Conservation (phyloP, 2,113 vertebrate species). For the Stegostoma tigrinum region DNA sequence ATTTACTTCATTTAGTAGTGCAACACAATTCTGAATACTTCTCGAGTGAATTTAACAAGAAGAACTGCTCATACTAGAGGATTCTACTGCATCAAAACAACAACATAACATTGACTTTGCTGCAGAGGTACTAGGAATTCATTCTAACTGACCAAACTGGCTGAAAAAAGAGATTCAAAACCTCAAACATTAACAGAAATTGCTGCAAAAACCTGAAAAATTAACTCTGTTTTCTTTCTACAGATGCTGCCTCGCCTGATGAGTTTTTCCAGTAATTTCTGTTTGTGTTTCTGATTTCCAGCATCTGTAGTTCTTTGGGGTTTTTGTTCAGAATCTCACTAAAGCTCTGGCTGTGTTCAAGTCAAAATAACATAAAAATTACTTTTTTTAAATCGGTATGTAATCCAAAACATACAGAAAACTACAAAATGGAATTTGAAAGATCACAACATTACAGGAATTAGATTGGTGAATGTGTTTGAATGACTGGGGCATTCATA, state of each 20-base stretch:
- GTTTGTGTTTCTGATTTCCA: no score
- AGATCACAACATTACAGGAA: neutral
- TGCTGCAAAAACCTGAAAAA: no score
- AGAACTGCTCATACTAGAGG: neutral
- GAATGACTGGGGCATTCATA: neutral
- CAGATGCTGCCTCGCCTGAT: no score
- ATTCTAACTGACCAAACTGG: neutral
- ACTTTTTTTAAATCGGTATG: neutral
- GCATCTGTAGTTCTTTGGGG: no score
- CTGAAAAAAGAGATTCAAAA: neutral
- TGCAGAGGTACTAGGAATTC: neutral
- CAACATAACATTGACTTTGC: neutral
- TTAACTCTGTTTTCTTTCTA: no score
- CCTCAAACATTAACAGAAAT: neutral
- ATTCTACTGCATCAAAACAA: neutral
- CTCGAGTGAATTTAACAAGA: neutral
- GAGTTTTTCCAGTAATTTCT: no score
- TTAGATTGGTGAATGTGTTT: slow-evolving; percentile 39
- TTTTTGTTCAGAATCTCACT: neutral
- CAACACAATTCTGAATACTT: neutral
- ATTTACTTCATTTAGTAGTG: neutral
- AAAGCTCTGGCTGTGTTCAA: neutral
- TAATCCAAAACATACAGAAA: neutral
- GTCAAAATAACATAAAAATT: neutral
- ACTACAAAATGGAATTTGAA: neutral